Evolutionary conservation across 2,888 invertebrate genomes (phyloP).

Genomic region (Pyrocoelia pectoralis): DNA sequence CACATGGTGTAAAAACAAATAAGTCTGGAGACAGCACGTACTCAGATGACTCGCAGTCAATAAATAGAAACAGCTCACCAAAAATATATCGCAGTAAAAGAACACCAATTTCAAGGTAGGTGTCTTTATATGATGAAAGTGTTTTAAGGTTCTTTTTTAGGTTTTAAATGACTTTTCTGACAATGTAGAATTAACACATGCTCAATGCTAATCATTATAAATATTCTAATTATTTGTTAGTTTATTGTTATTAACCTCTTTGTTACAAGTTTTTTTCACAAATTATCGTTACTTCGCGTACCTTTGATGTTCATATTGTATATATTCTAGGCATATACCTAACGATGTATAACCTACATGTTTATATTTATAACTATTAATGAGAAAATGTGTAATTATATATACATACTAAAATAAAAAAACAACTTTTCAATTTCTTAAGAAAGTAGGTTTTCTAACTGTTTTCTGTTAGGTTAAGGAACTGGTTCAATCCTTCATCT

Average conservation of each 20-base stretch:
- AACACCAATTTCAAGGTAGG: slow-evolving; percentile 48
- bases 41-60: slow-evolving; percentile 61
- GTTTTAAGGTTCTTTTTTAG: neutral
- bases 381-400: neutral
- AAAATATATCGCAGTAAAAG: slow-evolving; percentile 47
- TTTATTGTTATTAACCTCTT: neutral
- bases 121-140: neutral
- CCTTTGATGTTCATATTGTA: neutral
- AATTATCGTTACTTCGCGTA: neutral
- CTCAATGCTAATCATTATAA: neutral
- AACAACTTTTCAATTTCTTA: too few relatives aligned
- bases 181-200: neutral
- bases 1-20: slow-evolving; percentile 66
- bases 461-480: too few relatives aligned
- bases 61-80: slow-evolving; percentile 46
- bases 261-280: neutral
- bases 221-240: neutral
- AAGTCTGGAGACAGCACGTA: slow-evolving; percentile 64
- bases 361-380: neutral
- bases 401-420: too few relatives aligned
- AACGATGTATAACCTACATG: neutral
- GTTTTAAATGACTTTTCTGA: slow-evolving; percentile 3
- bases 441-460: too few relatives aligned
- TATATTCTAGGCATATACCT: neutral
- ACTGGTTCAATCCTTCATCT: too few relatives aligned